A percentile compares a stretch with the other conserved stretches of the same genome.
phyloP scores from a whole-genome alignment of 2,888 invertebrate species.

The Tachina grossa region DNA sequence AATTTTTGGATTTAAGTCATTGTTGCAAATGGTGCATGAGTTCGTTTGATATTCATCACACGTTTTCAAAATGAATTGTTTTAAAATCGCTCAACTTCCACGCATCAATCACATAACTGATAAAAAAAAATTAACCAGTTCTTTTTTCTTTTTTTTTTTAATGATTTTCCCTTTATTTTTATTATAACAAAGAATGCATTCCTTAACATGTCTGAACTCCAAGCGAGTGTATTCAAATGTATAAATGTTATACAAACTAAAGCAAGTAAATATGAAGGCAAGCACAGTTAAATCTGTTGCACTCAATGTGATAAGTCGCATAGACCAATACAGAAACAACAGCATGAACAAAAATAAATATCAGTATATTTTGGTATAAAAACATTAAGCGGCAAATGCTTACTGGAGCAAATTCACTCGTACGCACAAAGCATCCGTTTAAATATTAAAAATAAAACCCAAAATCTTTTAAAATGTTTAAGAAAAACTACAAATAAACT shows the following conservation, averaged over 20 bases:
- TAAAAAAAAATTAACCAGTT: no score
- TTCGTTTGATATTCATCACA: no score
- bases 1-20: no score
- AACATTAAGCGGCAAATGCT: slow-evolving; percentile 10
- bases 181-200: not conserved
- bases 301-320: slow-evolving; percentile 7
- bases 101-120: no score
- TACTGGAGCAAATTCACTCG: slow-evolving; percentile 16
- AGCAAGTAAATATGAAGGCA: not conserved
- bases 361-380: not conserved
- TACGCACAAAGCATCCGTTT: not conserved
- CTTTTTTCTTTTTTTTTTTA: no score
- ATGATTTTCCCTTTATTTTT: no score
- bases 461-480: not conserved
- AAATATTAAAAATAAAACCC: not conserved
- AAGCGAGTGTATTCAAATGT: not conserved
- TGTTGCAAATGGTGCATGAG: no score
- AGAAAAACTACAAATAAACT: not conserved
- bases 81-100: no score
- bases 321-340: slow-evolving; percentile 3
- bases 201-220: not conserved
- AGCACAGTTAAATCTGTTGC: slow-evolving; percentile 32
- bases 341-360: not conserved
- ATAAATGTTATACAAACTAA: slow-evolving; percentile 7
- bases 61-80: no score